Percentiles rank a stretch among this genome's conserved stretches.
Conservation (phyloP, 2,113 vertebrate genomes). For the Steatornis caripensis region DNA sequence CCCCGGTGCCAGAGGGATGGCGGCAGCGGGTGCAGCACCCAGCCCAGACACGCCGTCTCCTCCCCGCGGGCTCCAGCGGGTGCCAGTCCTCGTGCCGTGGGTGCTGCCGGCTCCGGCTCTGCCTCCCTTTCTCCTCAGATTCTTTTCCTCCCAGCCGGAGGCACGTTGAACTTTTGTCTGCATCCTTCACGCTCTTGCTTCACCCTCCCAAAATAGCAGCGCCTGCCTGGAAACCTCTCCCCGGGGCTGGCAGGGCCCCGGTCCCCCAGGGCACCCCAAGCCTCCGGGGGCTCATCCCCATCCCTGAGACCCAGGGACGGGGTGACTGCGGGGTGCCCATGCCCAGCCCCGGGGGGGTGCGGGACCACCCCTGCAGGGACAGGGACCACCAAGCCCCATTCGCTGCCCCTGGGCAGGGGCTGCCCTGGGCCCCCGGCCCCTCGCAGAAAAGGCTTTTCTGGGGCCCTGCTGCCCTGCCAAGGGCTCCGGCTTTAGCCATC, state of each 20-base stretch:
- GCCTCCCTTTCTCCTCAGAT: background rate
- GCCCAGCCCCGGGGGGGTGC: background rate
- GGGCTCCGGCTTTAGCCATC: conserved; percentile 16
- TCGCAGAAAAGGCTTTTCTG: background rate
- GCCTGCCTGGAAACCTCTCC: background rate
- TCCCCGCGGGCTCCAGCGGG: background rate
- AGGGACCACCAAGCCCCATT: background rate
- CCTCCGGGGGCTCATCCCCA: background rate
- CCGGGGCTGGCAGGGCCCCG: background rate
- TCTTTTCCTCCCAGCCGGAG: background rate
- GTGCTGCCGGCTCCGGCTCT: background rate
- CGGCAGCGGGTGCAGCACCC: background rate
- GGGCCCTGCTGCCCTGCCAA: background rate
- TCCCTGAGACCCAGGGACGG: background rate
- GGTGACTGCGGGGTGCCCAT: background rate
- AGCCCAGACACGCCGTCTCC: background rate
- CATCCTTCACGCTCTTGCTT: conserved; percentile 40
- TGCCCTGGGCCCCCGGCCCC: background rate
- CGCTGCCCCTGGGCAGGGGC: accelerated
- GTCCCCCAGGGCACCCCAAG: background rate
- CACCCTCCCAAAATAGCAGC: conserved; percentile 40
- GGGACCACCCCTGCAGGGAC: accelerated
- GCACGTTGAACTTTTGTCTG: conserved; percentile 13
- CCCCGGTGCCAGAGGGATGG: background rate
- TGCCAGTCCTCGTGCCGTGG: background rate